Conservation (phyloP, 2,888 invertebrate genomes). For the Drosophila quinaria region DNA sequence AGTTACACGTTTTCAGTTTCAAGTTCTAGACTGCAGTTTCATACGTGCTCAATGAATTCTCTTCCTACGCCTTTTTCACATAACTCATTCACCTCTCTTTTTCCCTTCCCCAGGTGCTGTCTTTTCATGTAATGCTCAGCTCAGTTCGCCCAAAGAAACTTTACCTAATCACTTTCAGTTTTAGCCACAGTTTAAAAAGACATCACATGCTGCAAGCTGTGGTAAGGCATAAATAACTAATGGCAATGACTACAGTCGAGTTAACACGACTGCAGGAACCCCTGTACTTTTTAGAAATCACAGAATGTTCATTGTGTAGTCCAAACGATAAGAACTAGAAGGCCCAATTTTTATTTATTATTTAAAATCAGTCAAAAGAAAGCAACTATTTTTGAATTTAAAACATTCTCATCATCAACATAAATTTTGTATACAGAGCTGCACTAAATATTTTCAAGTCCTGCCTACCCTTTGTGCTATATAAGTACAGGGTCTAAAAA, state of each 20-base stretch:
- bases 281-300: neutral
- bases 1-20: conserved; percentile 1
- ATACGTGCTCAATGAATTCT: conserved; percentile 22
- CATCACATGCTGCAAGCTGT: conserved; percentile 9
- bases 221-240: neutral
- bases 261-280: neutral
- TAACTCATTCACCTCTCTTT: neutral
- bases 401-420: too few species aligned
- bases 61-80: neutral
- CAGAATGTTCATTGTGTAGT: neutral
- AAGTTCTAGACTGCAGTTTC: neutral
- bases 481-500: neutral
- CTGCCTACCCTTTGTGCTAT: neutral
- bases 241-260: neutral
- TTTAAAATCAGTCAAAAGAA: too few species aligned
- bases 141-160: conserved; percentile 2
- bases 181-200: conserved; percentile 23
- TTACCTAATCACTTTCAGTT: conserved; percentile 34
- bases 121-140: neutral
- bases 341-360: too few species aligned
- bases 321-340: neutral
- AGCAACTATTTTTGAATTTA: too few species aligned
- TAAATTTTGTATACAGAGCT: neutral
- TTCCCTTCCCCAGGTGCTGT: neutral
- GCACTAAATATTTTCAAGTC: neutral